A percentile compares a stretch with the other conserved stretches of the same genome.
Conservation (phyloP, 2,113 vertebrate species). For the Podarcis muralis region DNA sequence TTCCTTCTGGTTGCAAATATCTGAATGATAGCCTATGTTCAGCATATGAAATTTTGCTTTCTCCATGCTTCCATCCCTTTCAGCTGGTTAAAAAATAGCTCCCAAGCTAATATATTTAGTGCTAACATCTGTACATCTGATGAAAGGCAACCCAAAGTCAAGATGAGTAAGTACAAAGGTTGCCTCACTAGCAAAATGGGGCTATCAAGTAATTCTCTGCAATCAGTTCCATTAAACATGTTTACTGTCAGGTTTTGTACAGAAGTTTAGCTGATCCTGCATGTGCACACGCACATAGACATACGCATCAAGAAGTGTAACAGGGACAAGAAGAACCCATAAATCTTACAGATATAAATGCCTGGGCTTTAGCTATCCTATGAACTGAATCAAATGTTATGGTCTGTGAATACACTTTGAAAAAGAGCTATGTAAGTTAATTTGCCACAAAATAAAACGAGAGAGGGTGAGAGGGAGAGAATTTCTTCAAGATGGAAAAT, state of each 20-base stretch:
- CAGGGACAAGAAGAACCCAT: neutral
- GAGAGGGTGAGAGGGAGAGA: neutral
- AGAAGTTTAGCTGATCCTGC: neutral
- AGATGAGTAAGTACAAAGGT: constrained; percentile 6
- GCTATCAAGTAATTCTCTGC: neutral
- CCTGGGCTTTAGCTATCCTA: constrained; percentile 3
- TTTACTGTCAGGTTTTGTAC: constrained; percentile 14
- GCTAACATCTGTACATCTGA: neutral
- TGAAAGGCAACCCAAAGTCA: constrained; percentile 28
- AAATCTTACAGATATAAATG: constrained; percentile 2
- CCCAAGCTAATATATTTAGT: constrained; percentile 1
- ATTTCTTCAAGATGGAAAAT: constrained; percentile 22
- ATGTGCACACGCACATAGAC: neutral
- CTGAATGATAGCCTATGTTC: neutral
- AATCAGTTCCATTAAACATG: neutral
- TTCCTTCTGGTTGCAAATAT: neutral
- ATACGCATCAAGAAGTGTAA: neutral
- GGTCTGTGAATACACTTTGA: neutral
- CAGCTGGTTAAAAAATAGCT: neutral
- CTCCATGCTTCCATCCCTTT: neutral
- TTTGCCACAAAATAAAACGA: neutral
- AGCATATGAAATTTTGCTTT: constrained; percentile 23
- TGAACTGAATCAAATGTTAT: constrained; percentile 9
- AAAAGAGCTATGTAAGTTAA: constrained; percentile 9
- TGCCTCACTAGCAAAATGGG: neutral